Evolutionary conservation across 2,113 vertebrate genomes (phyloP).

Genomic region (Colinus virginianus): DNA sequence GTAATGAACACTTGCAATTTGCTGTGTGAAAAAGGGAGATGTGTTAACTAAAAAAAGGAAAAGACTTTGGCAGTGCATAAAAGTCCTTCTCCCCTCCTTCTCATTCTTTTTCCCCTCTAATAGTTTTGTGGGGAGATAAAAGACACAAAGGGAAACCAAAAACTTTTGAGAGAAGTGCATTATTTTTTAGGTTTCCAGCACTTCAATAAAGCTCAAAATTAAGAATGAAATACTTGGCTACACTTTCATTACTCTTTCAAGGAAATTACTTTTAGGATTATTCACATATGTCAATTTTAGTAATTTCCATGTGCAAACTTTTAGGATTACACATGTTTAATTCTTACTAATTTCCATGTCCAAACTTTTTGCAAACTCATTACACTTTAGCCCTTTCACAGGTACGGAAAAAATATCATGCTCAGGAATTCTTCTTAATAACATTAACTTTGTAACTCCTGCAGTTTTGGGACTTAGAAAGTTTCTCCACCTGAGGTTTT

Average conservation of each 20-base stretch:
- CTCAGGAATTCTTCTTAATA: slow-evolving; percentile 34
- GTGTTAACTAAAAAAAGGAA: not conserved
- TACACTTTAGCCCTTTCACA: slow-evolving; percentile 47
- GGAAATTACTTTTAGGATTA: slow-evolving; percentile 21
- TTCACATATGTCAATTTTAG: not conserved
- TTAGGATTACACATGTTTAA: not conserved
- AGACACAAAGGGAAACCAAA: not conserved
- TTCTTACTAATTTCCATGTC: slow-evolving; percentile 25
- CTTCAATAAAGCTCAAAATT: slow-evolving; percentile 18
- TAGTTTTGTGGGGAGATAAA: not conserved
- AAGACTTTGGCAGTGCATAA: not conserved
- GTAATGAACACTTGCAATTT: not conserved
- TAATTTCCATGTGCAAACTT: not conserved
- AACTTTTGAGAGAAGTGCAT: not conserved
- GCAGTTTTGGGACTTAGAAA: slow-evolving; percentile 33
- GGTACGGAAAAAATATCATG: slow-evolving; percentile 36
- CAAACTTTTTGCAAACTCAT: slow-evolving; percentile 42
- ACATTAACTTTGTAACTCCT: slow-evolving; percentile 32
- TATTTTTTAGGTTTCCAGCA: not conserved
- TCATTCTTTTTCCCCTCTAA: not conserved
- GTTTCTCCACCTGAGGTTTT: slow-evolving; percentile 59
- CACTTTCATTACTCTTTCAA: slow-evolving; percentile 31
- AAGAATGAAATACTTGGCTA: slow-evolving; percentile 4
- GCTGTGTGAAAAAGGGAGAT: not conserved
- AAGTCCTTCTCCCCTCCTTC: rapidly evolving